These are phyloP conservation scores for Litocranius walleri DNA, from an alignment of 2,113 vertebrate genomes.

Conservation along the genomic window DNA sequence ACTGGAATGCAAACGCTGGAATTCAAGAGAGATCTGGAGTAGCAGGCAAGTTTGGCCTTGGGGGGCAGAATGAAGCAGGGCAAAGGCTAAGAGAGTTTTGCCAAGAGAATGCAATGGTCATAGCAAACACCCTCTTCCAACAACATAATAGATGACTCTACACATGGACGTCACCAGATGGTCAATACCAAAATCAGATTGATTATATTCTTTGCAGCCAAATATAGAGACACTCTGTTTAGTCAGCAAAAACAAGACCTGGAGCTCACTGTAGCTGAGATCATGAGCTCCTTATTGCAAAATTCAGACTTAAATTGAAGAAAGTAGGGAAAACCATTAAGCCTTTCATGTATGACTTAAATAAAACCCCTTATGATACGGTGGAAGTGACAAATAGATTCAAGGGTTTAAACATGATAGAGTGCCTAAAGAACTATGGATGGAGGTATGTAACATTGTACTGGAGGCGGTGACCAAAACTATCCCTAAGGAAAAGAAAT, in stretches of 20 bases:
- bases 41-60: not conserved
- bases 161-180: not conserved
- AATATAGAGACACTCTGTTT: not conserved
- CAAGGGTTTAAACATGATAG: too few relatives aligned
- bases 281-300: not conserved
- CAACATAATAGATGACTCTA: not conserved
- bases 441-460: not conserved
- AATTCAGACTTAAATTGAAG: not conserved
- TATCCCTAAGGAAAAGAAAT: not conserved
- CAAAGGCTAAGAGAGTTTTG: not conserved
- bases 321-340: too few relatives aligned
- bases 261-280: not conserved
- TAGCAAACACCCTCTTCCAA: not conserved
- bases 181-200: not conserved
- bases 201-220: not conserved
- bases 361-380: too few relatives aligned
- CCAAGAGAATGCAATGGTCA: not conserved
- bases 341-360: too few relatives aligned
- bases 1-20: not conserved
- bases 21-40: not conserved
- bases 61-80: not conserved
- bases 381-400: too few relatives aligned
- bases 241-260: not conserved
- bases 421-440: not conserved
- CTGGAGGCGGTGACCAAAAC: not conserved